Conservation (phyloP, 2,888 invertebrate species). For the Nebria salina region DNA sequence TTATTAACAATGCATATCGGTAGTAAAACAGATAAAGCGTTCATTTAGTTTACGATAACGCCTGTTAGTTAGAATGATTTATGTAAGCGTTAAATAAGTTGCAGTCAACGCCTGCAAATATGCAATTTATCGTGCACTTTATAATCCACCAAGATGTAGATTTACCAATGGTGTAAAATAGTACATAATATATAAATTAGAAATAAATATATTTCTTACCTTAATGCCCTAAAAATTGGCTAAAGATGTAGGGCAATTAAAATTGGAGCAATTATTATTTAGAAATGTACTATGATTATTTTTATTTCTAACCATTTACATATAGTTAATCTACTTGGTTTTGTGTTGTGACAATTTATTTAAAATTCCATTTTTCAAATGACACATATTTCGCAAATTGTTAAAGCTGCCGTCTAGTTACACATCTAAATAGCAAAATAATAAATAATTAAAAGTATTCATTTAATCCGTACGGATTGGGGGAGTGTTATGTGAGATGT, state of each 20-base stretch:
- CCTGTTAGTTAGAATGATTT: too few relatives aligned
- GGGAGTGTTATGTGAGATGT: background rate
- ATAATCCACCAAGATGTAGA: too few relatives aligned
- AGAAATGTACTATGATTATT: slow-evolving; percentile 44
- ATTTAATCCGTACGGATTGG: slow-evolving; percentile 11
- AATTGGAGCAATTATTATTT: slow-evolving; percentile 11
- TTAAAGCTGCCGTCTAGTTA: slow-evolving; percentile 27
- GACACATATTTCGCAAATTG: slow-evolving; percentile 34
- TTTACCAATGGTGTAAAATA: too few relatives aligned
- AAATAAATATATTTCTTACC: too few relatives aligned
- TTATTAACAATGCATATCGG: too few relatives aligned
- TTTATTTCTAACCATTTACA: slow-evolving; percentile 46
- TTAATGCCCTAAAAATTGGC: background rate
- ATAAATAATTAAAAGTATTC: slow-evolving; percentile 24
- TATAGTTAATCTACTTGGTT: slow-evolving; percentile 24
- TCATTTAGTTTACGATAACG: too few relatives aligned
- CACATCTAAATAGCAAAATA: slow-evolving; percentile 43
- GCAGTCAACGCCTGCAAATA: too few relatives aligned
- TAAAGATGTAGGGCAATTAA: background rate
- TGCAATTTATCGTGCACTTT: too few relatives aligned
- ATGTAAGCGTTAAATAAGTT: too few relatives aligned
- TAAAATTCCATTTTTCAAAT: slow-evolving; percentile 14
- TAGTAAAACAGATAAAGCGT: too few relatives aligned
- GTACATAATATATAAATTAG: too few relatives aligned
- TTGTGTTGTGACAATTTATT: slow-evolving; percentile 40